Evolutionary conservation across 2,797 vertebrate species (phyloP).

Genomic region (Eremophila alpestris): DNA sequence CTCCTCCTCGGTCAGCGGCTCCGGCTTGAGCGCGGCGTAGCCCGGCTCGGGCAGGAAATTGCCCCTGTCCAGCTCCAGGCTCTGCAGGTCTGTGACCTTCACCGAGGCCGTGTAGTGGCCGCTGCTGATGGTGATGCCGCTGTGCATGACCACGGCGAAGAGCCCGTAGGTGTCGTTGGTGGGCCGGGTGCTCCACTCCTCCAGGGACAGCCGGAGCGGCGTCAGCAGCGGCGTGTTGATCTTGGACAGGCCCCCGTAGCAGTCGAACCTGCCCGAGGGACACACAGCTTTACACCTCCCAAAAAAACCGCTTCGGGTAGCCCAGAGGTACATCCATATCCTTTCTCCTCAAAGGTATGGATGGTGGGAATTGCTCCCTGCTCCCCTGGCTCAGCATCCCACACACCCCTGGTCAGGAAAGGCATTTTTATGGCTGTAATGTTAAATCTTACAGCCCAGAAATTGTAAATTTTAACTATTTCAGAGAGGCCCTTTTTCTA

Average conservation of each 20-base stretch:
- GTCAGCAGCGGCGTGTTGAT: conserved; percentile 95
- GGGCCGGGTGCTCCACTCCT: conserved; percentile 91
- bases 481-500: background rate
- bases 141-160: conserved; percentile 98
- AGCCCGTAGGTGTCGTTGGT: conserved; percentile 86
- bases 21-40: conserved; percentile 63
- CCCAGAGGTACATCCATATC: fast-evolving
- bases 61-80: conserved; percentile 73
- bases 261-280: conserved; percentile 81
- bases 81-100: conserved; percentile 85
- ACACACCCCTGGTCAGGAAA: background rate
- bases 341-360: fast-evolving
- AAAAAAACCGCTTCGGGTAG: background rate
- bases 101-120: conserved; percentile 96
- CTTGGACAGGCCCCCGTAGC: conserved; percentile 78
- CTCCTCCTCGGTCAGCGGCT: conserved; percentile 80
- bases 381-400: background rate
- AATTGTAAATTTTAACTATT: fast-evolving
- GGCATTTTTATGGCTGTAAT: fast-evolving
- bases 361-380: background rate
- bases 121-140: conserved; percentile 95
- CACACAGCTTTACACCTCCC: background rate
- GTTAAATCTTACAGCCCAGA: background rate
- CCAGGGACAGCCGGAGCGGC: conserved; percentile 87
- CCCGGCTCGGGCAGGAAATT: conserved; percentile 61